phyloP scores from a whole-genome alignment of 2,113 vertebrate genomes.

The Rhombomys opimus region DNA sequence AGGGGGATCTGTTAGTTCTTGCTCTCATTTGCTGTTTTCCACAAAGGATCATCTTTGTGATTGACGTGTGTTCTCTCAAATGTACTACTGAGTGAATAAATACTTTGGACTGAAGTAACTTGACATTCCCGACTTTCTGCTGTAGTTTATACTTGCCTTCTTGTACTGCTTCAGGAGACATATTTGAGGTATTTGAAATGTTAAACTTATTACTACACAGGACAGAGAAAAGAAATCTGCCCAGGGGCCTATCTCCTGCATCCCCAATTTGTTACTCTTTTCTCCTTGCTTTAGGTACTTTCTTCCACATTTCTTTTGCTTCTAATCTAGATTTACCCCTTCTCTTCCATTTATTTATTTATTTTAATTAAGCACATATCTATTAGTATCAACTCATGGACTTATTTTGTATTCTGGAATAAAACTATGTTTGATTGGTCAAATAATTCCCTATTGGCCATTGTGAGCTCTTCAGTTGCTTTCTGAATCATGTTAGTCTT shows the following conservation, averaged over 20 bases:
- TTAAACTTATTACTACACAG: background rate
- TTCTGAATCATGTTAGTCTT: background rate
- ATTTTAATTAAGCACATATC: background rate
- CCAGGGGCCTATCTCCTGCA: too few species aligned
- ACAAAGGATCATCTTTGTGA: background rate
- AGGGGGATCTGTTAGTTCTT: background rate
- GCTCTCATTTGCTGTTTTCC: background rate
- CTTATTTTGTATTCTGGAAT: background rate
- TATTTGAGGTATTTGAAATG: background rate
- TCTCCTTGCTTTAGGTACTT: background rate
- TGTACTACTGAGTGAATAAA: background rate
- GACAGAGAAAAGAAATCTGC: background rate
- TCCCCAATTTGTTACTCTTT: too few species aligned
- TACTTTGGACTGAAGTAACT: background rate
- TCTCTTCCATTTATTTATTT: background rate
- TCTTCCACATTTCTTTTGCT: too few species aligned
- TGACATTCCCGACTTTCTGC: background rate
- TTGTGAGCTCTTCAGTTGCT: background rate
- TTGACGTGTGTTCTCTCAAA: background rate
- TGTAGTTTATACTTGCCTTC: background rate
- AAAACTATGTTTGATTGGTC: background rate
- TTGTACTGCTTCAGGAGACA: background rate
- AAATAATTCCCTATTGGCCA: background rate
- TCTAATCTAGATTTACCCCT: background rate
- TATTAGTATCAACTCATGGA: background rate